phyloP scores from a whole-genome alignment of 2,113 vertebrate genomes.

The Genyomyrus donnyi region DNA sequence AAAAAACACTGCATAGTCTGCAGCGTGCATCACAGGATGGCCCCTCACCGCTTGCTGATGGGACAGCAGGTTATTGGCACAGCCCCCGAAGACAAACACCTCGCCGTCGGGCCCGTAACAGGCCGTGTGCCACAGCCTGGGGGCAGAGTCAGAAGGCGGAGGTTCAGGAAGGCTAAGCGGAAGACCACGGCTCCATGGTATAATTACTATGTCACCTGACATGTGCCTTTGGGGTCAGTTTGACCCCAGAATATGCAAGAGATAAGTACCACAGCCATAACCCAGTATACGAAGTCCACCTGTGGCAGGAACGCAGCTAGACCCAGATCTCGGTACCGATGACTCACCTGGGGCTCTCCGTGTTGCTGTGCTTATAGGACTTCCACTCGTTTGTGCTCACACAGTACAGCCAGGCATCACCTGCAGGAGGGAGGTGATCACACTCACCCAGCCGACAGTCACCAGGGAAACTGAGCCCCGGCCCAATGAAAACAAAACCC shows the following conservation, averaged over 20 bases:
- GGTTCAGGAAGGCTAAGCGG: neutral
- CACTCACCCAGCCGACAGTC: neutral
- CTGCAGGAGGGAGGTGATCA: constrained; percentile 46
- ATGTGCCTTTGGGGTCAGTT: no score
- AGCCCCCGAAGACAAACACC: constrained; percentile 93
- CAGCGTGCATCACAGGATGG: neutral
- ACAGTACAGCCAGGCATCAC: constrained; percentile 90
- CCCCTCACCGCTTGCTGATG: constrained; percentile 82
- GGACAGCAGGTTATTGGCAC: constrained; percentile 88
- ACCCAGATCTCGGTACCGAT: neutral
- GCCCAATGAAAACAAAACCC: neutral
- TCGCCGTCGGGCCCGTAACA: constrained; percentile 85
- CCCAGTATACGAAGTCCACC: neutral
- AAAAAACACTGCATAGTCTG: neutral
- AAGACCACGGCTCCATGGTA: neutral
- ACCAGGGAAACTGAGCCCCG: neutral
- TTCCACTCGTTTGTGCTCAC: constrained; percentile 87
- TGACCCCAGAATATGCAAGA: no score
- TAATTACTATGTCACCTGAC: no score
- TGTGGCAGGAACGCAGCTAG: neutral
- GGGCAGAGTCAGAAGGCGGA: constrained; percentile 3
- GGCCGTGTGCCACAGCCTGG: constrained; percentile 91
- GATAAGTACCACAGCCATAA: neutral
- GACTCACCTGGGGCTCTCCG: constrained; percentile 77
- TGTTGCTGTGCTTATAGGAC: constrained; percentile 77